Conservation (phyloP, 2,797 vertebrate species). For the Arctocebus calabarensis region DNA sequence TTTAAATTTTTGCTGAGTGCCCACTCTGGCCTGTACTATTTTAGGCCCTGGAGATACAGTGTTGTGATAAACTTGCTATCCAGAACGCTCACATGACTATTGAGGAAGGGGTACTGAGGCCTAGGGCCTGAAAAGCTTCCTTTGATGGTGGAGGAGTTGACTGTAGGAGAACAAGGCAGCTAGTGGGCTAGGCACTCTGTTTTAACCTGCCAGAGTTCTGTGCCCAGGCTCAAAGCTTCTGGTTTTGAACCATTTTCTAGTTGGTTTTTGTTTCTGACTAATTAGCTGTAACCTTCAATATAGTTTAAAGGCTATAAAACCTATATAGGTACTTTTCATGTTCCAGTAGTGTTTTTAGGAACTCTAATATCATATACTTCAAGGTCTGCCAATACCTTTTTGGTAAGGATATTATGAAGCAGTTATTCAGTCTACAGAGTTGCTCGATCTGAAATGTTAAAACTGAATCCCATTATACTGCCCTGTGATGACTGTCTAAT, state of each 20-base stretch:
- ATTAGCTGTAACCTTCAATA: slow-evolving; percentile 50
- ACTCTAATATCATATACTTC: slow-evolving; percentile 15
- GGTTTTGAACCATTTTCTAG: slow-evolving; percentile 53
- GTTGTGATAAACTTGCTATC: neutral
- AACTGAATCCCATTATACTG: neutral
- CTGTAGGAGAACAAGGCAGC: neutral
- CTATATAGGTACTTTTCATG: slow-evolving; percentile 10
- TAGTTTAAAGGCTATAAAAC: slow-evolving; percentile 61
- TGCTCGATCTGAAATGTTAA: slow-evolving; percentile 50
- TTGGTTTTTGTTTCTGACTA: slow-evolving; percentile 66
- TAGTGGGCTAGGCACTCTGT: accelerated
- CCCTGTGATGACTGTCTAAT: neutral
- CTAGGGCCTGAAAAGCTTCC: neutral
- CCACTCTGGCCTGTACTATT: neutral
- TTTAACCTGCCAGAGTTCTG: neutral
- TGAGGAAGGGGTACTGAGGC: neutral
- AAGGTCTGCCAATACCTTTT: slow-evolving; percentile 32
- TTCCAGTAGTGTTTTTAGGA: neutral
- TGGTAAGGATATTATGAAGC: neutral
- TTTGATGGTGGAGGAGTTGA: neutral
- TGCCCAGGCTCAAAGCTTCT: neutral
- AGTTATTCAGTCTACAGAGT: slow-evolving; percentile 12
- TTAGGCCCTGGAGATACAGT: neutral
- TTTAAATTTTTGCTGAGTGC: neutral
- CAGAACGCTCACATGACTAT: neutral